Evolutionary conservation across 2,797 vertebrate species (phyloP).

Genomic region (Pachyuromys duprasi): DNA sequence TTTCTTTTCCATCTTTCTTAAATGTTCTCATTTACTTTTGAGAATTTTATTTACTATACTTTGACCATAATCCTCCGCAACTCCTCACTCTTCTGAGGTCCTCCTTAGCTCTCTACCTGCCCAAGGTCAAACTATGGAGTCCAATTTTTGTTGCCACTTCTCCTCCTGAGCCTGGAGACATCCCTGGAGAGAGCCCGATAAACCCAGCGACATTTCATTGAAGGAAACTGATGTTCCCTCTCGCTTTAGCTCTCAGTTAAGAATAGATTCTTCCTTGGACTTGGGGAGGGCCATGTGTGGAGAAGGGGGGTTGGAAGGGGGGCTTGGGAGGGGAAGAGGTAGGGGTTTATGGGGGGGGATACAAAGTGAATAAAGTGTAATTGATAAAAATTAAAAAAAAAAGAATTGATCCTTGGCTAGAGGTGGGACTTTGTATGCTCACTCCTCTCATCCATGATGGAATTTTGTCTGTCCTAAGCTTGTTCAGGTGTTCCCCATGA

Average conservation of each 20-base stretch:
- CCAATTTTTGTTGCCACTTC: neutral
- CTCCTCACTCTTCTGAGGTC: no score
- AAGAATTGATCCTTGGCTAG: neutral
- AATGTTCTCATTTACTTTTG: neutral
- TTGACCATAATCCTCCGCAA: no score
- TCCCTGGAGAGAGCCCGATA: neutral
- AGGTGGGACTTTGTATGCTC: neutral
- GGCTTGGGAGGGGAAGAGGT: no score
- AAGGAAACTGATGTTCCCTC: no score
- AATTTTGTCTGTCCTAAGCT: neutral
- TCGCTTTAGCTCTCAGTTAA: neutral
- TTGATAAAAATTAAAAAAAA: no score
- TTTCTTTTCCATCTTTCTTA: neutral
- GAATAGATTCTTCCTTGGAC: neutral
- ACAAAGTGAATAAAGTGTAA: no score
- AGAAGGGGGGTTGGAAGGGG: no score
- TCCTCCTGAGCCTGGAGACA: no score
- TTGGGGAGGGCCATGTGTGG: no score
- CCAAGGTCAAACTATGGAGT: neutral
- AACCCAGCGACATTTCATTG: neutral
- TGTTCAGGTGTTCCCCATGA: no score
- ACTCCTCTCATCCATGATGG: no score
- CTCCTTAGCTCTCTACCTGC: neutral
- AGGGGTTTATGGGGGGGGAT: no score
- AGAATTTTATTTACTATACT: neutral